These are phyloP conservation scores for Magallana angulata DNA, from an alignment of 1,140 invertebrate genomes.

Conservation along the genomic window DNA sequence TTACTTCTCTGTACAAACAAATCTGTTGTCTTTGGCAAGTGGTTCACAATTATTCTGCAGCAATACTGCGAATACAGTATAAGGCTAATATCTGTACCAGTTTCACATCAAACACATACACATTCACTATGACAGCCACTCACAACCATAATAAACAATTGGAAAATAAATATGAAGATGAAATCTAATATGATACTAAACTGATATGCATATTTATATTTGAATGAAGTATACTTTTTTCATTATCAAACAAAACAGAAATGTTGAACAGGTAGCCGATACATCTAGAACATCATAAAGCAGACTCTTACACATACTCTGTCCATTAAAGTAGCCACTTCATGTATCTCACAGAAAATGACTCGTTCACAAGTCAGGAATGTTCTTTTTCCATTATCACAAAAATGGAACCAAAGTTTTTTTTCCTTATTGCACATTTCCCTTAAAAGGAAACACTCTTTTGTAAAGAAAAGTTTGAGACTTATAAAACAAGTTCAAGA, in stretches of 20 bases:
- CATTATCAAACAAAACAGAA: background rate
- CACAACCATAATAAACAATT: background rate
- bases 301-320: background rate
- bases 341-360: conserved; percentile 8
- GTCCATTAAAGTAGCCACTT: background rate
- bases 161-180: background rate
- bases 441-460: background rate
- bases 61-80: too few relatives aligned
- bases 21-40: too few relatives aligned
- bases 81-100: too few relatives aligned
- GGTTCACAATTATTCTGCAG: too few relatives aligned
- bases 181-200: conserved; percentile 2
- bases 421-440: conserved; percentile 6
- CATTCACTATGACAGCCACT: background rate
- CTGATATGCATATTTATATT: background rate
- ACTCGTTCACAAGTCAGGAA: background rate
- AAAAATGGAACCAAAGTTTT: background rate
- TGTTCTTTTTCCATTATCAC: conserved; percentile 4
- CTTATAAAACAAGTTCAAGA: background rate
- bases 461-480: background rate
- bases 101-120: too few relatives aligned
- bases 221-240: background rate
- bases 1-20: too few relatives aligned
- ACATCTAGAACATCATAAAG: background rate
- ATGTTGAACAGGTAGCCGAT: background rate